Conservation (phyloP, 2,888 invertebrate genomes). For the Frankliniella fusca region DNA sequence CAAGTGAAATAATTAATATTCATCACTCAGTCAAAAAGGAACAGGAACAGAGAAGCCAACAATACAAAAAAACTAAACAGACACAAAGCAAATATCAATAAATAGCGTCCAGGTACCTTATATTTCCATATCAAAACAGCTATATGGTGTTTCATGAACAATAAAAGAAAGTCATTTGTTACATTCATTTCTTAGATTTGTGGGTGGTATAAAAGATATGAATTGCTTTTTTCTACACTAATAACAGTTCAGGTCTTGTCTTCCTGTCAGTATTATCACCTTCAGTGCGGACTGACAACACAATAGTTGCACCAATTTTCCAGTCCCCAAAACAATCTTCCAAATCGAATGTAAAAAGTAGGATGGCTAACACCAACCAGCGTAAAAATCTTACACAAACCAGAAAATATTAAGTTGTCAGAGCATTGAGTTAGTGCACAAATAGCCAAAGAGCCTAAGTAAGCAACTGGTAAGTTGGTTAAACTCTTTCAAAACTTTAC, state of each 20-base stretch:
- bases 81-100: neutral
- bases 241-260: neutral
- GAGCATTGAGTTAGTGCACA: too few relatives aligned
- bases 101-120: conserved; percentile 2
- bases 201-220: neutral
- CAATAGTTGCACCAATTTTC: neutral
- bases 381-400: too few relatives aligned
- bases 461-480: too few relatives aligned
- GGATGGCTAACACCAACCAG: too few relatives aligned
- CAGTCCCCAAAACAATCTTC: neutral
- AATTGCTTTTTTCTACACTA: neutral
- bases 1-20: neutral
- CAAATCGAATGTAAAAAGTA: too few relatives aligned
- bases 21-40: neutral
- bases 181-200: neutral
- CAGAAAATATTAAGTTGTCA: too few relatives aligned
- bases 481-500: too few relatives aligned
- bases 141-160: neutral
- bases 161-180: neutral
- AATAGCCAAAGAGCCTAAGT: too few relatives aligned
- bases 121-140: neutral
- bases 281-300: neutral
- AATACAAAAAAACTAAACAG: neutral
- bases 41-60: neutral
- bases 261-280: neutral